Evolutionary conservation across 2,113 vertebrate species (phyloP).

Genomic region (Agapornis roseicollis): DNA sequence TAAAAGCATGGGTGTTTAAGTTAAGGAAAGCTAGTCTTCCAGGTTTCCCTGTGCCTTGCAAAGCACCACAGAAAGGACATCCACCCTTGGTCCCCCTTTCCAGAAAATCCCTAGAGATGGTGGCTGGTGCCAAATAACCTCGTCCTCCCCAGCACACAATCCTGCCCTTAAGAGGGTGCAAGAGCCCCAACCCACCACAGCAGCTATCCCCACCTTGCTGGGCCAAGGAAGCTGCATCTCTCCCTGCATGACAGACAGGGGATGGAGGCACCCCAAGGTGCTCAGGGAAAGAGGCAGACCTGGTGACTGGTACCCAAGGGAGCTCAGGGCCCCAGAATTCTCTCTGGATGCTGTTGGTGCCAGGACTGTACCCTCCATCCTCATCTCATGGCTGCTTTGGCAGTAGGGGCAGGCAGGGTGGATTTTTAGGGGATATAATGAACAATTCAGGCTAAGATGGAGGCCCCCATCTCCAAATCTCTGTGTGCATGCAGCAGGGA

Average conservation of each 20-base stretch:
- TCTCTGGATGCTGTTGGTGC: background rate
- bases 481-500: background rate
- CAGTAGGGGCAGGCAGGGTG: background rate
- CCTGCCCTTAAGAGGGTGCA: background rate
- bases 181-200: background rate
- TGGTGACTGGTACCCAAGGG: fast-evolving
- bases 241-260: background rate
- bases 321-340: background rate
- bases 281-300: background rate
- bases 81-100: background rate
- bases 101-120: background rate
- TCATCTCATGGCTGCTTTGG: background rate
- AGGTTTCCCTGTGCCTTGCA: background rate
- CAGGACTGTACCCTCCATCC: background rate
- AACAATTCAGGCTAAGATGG: background rate
- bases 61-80: background rate
- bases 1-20: fast-evolving
- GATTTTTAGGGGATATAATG: background rate
- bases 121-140: background rate
- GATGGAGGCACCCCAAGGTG: background rate
- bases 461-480: background rate
- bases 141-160: fast-evolving
- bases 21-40: background rate
- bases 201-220: fast-evolving
- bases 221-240: background rate